These are phyloP conservation scores for Philonicus albiceps DNA, from an alignment of 2,888 invertebrate genomes.

Conservation along the genomic window DNA sequence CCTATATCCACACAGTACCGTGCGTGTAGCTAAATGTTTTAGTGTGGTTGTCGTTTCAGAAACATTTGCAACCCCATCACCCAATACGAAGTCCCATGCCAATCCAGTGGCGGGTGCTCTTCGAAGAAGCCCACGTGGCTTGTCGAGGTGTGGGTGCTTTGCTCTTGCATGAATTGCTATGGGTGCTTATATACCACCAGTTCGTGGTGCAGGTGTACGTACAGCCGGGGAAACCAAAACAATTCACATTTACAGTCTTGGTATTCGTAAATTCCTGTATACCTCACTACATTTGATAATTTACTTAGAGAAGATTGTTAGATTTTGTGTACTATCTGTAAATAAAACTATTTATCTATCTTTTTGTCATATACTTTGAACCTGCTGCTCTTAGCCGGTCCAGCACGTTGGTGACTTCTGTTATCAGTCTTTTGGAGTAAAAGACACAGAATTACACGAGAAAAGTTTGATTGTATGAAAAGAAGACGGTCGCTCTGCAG, in stretches of 20 bases:
- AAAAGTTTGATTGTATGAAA: background rate
- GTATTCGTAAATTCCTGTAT: background rate
- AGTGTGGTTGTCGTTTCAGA: background rate
- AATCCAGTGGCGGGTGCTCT: conserved; percentile 29
- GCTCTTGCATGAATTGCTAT: background rate
- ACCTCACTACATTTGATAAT: background rate
- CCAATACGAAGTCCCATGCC: conserved; percentile 6
- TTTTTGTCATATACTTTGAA: background rate
- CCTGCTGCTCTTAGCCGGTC: background rate
- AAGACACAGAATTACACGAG: background rate
- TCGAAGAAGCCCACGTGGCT: conserved; percentile 10
- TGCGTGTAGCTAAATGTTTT: background rate
- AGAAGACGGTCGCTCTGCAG: background rate
- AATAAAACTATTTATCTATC: background rate
- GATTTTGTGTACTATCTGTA: background rate
- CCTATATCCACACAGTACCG: conserved; percentile 2
- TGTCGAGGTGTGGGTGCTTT: background rate
- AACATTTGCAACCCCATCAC: background rate
- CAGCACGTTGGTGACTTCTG: conserved; percentile 29
- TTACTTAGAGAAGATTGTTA: background rate
- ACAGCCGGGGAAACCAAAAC: conserved; percentile 13
- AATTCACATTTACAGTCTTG: conserved; percentile 5
- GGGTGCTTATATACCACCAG: background rate
- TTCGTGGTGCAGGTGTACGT: background rate
- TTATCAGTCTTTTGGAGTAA: background rate